phyloP scores from a whole-genome alignment of 2,113 vertebrate species.

The Lepisosteus oculatus region DNA sequence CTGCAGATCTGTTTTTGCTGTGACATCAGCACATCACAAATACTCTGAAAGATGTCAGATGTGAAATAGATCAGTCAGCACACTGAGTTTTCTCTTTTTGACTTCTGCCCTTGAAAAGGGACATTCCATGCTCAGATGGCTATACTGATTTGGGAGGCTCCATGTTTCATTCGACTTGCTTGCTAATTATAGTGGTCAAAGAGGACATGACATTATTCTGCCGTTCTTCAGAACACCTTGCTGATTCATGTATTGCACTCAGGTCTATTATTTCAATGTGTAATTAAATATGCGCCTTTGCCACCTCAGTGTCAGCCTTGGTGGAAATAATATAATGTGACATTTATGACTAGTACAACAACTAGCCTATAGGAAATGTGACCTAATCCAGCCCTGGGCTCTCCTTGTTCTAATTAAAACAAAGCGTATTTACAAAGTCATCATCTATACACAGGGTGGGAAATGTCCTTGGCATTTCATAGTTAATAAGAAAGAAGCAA shows the following conservation, averaged over 20 bases:
- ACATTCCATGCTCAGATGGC: neutral
- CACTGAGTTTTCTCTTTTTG: constrained; percentile 4
- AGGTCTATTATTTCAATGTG: neutral
- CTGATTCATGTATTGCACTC: neutral
- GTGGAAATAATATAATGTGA: constrained; percentile 49
- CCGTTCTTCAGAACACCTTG: neutral
- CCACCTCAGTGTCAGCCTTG: constrained; percentile 7
- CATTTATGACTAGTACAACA: constrained; percentile 42
- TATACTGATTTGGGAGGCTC: neutral
- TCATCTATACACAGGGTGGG: neutral
- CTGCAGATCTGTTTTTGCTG: no score
- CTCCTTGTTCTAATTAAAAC: constrained; percentile 34
- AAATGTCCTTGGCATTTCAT: neutral
- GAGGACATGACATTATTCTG: neutral
- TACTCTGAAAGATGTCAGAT: no score
- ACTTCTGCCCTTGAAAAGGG: neutral
- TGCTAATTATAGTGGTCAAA: no score
- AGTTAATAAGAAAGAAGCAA: neutral
- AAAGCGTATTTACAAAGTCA: neutral
- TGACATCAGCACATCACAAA: no score
- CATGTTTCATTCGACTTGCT: no score
- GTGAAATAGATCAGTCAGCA: constrained; percentile 6
- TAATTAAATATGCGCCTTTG: neutral
- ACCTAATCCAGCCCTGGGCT: constrained; percentile 38
- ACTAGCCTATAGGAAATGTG: constrained; percentile 24